Evolutionary conservation across 2,797 vertebrate species (phyloP).

Genomic region (Ceyx erithaca): DNA sequence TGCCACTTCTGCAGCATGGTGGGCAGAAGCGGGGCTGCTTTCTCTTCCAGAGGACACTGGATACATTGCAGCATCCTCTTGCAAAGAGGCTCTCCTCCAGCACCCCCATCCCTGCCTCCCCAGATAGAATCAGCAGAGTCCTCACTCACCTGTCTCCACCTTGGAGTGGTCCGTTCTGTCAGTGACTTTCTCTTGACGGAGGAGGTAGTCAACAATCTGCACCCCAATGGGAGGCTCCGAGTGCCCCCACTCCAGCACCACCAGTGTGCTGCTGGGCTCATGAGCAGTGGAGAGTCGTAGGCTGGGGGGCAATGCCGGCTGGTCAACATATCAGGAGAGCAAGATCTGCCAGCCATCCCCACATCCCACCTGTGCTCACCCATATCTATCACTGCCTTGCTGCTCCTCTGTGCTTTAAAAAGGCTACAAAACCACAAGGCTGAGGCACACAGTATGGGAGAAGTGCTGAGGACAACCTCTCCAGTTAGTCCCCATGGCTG

Average conservation of each 20-base stretch:
- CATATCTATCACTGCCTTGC: neutral
- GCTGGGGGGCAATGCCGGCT: conserved; percentile 66
- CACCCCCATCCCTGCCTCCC: neutral
- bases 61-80: neutral
- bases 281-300: conserved; percentile 90
- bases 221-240: conserved; percentile 94
- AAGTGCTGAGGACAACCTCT: neutral
- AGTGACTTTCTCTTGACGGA: conserved; percentile 96
- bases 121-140: neutral
- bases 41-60: neutral
- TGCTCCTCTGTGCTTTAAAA: neutral
- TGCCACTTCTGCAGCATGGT: neutral
- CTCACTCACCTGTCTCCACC: conserved; percentile 91
- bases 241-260: conserved; percentile 96
- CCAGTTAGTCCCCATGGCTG: neutral
- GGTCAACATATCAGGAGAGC: neutral
- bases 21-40: neutral
- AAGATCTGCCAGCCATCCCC: neutral
- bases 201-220: conserved; percentile 94
- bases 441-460: neutral
- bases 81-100: neutral
- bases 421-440: neutral
- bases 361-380: neutral
- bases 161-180: conserved; percentile 96
- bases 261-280: conserved; percentile 96